phyloP scores from a whole-genome alignment of 2,888 invertebrate genomes.

The Formica aserva region DNA sequence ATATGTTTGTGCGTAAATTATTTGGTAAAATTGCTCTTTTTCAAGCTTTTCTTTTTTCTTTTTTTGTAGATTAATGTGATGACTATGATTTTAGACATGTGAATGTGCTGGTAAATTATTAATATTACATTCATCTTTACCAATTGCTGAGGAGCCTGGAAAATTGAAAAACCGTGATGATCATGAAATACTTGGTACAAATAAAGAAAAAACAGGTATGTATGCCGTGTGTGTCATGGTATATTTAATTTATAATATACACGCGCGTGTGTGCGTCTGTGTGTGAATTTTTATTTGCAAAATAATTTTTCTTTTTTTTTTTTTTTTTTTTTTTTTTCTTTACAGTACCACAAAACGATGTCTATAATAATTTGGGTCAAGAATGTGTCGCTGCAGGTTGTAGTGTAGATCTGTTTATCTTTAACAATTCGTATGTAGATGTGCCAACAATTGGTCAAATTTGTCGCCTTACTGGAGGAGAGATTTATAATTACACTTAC shows the following conservation, averaged over 20 bases:
- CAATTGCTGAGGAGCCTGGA: constrained; percentile 97
- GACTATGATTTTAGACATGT: constrained; percentile 89
- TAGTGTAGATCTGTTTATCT: constrained; percentile 97
- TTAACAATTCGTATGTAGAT: constrained; percentile 98
- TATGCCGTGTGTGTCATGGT: background rate
- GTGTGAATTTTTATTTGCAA: background rate
- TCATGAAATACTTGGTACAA: constrained; percentile 97
- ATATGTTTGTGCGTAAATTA: constrained; percentile 11
- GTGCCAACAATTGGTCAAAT: constrained; percentile 98
- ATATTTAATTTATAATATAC: background rate
- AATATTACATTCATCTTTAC: constrained; percentile 97
- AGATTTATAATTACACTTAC: constrained; percentile 98
- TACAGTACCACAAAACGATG: constrained; percentile 92
- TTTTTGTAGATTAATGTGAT: background rate
- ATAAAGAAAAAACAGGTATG: constrained; percentile 93
- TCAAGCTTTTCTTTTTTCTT: constrained; percentile 6
- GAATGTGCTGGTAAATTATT: constrained; percentile 97
- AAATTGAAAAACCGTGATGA: constrained; percentile 98
- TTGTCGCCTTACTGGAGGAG: constrained; percentile 96
- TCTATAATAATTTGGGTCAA: constrained; percentile 97
- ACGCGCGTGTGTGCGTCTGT: too few relatives aligned
- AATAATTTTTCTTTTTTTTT: constrained; percentile 64
- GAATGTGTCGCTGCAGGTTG: constrained; percentile 97
- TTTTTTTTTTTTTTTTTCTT: constrained; percentile 73
- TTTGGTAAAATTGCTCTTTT: constrained; percentile 4